phyloP scores from a whole-genome alignment of 2,888 invertebrate genomes.

The Boloria selene region DNA sequence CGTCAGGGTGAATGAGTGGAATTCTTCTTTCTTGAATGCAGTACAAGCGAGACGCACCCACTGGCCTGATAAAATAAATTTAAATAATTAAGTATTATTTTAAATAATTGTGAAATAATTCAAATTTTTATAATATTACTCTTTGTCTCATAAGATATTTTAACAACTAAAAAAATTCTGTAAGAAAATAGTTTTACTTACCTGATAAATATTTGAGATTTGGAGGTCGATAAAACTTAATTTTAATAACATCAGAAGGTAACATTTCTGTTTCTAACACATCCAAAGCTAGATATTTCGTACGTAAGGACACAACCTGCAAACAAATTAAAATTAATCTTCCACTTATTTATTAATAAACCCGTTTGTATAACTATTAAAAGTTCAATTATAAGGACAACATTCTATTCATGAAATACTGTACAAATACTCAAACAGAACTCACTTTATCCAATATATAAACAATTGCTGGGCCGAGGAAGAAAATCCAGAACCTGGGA shows the following conservation, averaged over 20 bases:
- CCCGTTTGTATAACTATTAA: no score
- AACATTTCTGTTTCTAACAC: conserved; percentile 96
- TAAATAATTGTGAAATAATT: no score
- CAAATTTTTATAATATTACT: no score
- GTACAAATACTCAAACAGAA: no score
- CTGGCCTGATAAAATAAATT: conserved; percentile 84
- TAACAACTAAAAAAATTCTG: background rate
- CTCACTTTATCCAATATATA: conserved; percentile 93
- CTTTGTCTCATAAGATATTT: no score
- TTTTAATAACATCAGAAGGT: conserved; percentile 96
- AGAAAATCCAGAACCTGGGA: conserved; percentile 96
- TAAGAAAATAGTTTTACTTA: conserved; percentile 43
- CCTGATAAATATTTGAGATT: conserved; percentile 94
- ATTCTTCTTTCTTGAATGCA: conserved; percentile 93
- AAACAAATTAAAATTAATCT: conserved; percentile 4
- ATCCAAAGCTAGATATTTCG: conserved; percentile 95
- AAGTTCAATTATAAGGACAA: no score
- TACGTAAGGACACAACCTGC: conserved; percentile 93
- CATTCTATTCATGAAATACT: no score
- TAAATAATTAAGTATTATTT: no score
- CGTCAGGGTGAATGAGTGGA: conserved; percentile 97
- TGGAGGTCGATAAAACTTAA: conserved; percentile 97
- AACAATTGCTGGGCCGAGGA: conserved; percentile 94
- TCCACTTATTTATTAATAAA: no score
- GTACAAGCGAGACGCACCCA: conserved; percentile 97